Evolutionary conservation across 2,113 vertebrate species (phyloP), one percentile per base, ranked within the genome.

Genomic region (Misgurnus anguillicaudatus): DNA sequence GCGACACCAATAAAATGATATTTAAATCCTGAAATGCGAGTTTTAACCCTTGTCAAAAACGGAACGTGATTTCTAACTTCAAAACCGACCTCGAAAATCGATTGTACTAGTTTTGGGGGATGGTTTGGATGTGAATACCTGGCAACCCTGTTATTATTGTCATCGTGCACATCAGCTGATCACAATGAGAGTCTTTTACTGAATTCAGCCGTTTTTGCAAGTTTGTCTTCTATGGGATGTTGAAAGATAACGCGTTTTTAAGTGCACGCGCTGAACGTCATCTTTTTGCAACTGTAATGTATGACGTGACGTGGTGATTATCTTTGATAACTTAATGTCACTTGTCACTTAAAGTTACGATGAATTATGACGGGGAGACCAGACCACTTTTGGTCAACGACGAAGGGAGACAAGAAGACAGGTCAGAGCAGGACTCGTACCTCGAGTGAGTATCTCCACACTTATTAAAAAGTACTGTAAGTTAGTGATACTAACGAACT

Each of bases 351-450:
- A 75, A 47, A 31, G 16, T 17, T 5, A 61, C 47, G 5, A 93
- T 93, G 92, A 89, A 90, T 80, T 47, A 77, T 60, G 83, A 87
- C 61, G 55, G 58, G 6, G 92, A 92, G 80, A 86, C 88, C 48
- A 88, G 85, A 38, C 81, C 91, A 69, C 86, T 93, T 60, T 77
- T 93, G 86, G 86, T 87, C 39, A 83, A 69, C 0, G 82, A 51
- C 60, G 84, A 86, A 1, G 75, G 80, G 6, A 72, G 77, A 6
- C 42, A 9, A 21, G 85, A 81, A 0, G 83, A 86, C 55, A 67
- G 88, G 14, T 84, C 89, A 0, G 89, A 90, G 78, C 89, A 90
- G 58, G 88, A 91, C 2, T 80, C 84, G 0, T 93, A 93, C 21
- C 83, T 92, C 19, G 88, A 91, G 92, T 93, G 75, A 89, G 89